Evolutionary conservation across 2,113 vertebrate genomes (phyloP).

Genomic region (Zosterops pallidus): DNA sequence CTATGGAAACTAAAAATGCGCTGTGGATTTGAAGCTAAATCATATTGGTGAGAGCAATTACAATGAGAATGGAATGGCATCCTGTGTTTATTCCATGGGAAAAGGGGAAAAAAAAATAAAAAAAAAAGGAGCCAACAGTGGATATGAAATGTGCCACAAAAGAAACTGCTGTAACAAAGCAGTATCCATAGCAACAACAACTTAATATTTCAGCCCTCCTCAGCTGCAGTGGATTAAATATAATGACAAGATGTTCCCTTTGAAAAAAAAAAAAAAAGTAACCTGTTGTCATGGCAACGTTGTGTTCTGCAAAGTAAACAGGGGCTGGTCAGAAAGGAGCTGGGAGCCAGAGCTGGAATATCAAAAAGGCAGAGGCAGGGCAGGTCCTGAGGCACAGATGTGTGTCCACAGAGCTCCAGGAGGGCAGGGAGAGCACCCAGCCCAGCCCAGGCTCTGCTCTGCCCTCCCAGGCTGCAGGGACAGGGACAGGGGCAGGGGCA

Average conservation of each 20-base stretch:
- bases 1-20: slow-evolving; percentile 34
- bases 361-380: slow-evolving; percentile 68
- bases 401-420: background rate
- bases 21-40: slow-evolving; percentile 39
- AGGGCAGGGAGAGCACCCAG: background rate
- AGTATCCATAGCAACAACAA: slow-evolving; percentile 97
- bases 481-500: background rate
- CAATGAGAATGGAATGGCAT: slow-evolving; percentile 28
- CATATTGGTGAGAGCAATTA: slow-evolving; percentile 43
- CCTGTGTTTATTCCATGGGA: slow-evolving; percentile 62
- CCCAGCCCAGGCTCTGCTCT: no score
- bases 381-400: background rate
- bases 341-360: slow-evolving; percentile 67
- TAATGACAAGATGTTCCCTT: slow-evolving; percentile 99
- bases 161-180: slow-evolving; percentile 88
- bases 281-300: slow-evolving; percentile 91
- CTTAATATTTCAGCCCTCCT: slow-evolving; percentile 98
- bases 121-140: background rate
- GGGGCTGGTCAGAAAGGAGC: slow-evolving; percentile 74
- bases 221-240: slow-evolving; percentile 99
- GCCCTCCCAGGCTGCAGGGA: background rate
- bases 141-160: slow-evolving; percentile 80
- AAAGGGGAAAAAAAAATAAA: background rate
- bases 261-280: slow-evolving; percentile 77
- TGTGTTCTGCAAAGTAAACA: slow-evolving; percentile 81